A percentile compares a stretch with the other conserved stretches of the same genome.
Evolutionary conservation across 2,888 invertebrate species (phyloP).

Genomic region (Litoditis marina): DNA sequence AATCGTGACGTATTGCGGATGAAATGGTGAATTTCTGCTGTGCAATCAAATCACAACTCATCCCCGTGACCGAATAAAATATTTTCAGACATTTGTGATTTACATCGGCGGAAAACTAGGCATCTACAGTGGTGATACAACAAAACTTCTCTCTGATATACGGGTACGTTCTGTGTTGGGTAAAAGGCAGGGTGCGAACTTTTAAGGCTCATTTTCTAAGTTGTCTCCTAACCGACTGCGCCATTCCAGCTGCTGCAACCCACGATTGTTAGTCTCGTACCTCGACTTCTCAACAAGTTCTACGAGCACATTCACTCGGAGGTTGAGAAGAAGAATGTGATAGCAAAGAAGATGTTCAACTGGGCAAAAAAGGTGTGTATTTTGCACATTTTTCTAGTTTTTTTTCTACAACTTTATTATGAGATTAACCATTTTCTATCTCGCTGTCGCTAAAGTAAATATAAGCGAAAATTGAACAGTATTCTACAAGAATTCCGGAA

Average conservation of each 20-base stretch:
- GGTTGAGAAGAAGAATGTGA: conserved; percentile 28
- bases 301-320: conserved; percentile 73
- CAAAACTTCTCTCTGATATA: conserved; percentile 76
- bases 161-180: conserved; percentile 67
- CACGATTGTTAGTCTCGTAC: conserved; percentile 90
- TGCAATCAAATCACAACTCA: too few relatives aligned
- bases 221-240: too few relatives aligned
- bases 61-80: neutral
- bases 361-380: conserved; percentile 27
- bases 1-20: too few relatives aligned
- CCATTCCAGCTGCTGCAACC: conserved; percentile 75
- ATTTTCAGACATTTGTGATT: conserved; percentile 35
- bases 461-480: neutral
- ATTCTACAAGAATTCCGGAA: too few relatives aligned
- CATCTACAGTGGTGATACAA: conserved; percentile 88
- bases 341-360: conserved; percentile 28
- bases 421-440: too few relatives aligned
- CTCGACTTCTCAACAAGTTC: conserved; percentile 84
- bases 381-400: too few relatives aligned
- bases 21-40: too few relatives aligned
- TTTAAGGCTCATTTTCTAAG: too few relatives aligned
- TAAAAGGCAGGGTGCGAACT: too few relatives aligned
- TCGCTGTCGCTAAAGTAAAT: neutral
- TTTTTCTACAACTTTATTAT: too few relatives aligned
- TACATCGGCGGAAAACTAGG: conserved; percentile 80